Evolutionary conservation across 2,888 invertebrate species (phyloP), one percentile per base, ranked within the genome.

Genomic region (Fragum whitleyi): DNA sequence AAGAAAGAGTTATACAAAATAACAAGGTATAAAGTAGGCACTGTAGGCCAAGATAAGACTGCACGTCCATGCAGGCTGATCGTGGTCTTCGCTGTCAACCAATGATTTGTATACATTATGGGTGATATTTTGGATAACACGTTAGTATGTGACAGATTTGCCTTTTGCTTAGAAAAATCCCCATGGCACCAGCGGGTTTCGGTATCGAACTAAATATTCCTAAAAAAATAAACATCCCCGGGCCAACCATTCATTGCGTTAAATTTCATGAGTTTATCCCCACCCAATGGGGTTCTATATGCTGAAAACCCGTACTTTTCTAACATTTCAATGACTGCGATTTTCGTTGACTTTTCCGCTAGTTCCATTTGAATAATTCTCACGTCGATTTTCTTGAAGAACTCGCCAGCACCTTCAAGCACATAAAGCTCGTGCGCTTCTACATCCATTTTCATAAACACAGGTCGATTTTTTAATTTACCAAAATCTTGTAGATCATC

Each of bases 311-410:
- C 32, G 32, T 36, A 36, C 32, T 36, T 36, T 36, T 23, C 57
- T 9, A 57, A 57, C 5, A 57, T 9, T 26, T 57, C 57, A 23
- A 57, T 57, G 3, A 57, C 57, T 23, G 11, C 57, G 3, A n/a
- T 19, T 23, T 57, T 57, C 23, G 57, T 57, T 21, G 7, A 9
- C 23, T 11, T 11, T 57, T 57, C 57, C 2, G 57, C 57, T 26
- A 57, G n/a, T 57, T 57, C 57, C 11, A 57, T n/a, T 26, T 57
- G 57, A 57, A 57, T n/a, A 7, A 57, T 57, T 23, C 57, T 57
- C 1, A 57, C 57, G 57, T 57, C 57, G 6, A 57, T 23, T 23
- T 7, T 57, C 14, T 57, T 57, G 21, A 57, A 57, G 23, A 57
- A 57, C 23, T 57, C 57, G 3, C 5, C 57, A 3, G 57, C 57